Evolutionary conservation across 2,113 vertebrate species (phyloP).

Genomic region (Sakesphorus luctuosus): DNA sequence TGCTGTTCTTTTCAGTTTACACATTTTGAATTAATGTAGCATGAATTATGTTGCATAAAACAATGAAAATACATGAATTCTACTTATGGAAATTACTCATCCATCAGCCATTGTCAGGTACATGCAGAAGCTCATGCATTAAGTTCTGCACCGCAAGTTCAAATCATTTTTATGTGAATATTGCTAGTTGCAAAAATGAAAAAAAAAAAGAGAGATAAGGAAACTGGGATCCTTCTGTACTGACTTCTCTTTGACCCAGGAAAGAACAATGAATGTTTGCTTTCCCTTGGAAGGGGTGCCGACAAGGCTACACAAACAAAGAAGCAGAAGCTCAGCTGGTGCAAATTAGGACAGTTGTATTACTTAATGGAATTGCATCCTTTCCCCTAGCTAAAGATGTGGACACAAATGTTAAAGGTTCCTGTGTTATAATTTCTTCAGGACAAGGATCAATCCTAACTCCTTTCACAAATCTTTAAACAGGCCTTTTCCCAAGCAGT

Average conservation of each 20-base stretch:
- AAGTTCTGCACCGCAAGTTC: conserved; percentile 6
- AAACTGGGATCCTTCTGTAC: conserved; percentile 14
- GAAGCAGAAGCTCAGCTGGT: conserved; percentile 60
- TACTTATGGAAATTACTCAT: conserved; percentile 14
- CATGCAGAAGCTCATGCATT: neutral
- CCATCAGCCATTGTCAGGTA: conserved; percentile 30
- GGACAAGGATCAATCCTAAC: neutral
- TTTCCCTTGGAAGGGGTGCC: conserved; percentile 63
- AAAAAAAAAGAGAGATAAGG: conserved; percentile 7
- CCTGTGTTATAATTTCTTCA: neutral
- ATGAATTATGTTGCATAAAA: conserved; percentile 37
- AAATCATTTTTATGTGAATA: neutral
- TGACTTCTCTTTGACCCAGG: conserved; percentile 66
- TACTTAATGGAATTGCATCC: conserved; percentile 28
- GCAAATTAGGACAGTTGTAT: conserved; percentile 51
- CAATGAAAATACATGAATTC: neutral
- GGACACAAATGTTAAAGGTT: conserved; percentile 41
- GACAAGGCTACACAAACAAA: conserved; percentile 65
- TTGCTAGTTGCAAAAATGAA: neutral
- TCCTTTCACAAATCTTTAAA: conserved; percentile 14
- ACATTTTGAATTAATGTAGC: conserved; percentile 35
- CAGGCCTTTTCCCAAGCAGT: neutral
- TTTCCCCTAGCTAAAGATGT: conserved; percentile 17
- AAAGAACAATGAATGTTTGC: conserved; percentile 66
- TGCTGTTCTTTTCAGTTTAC: neutral